Conservation (phyloP, 2,113 vertebrate species). For the Craseonycteris thonglongyai region DNA sequence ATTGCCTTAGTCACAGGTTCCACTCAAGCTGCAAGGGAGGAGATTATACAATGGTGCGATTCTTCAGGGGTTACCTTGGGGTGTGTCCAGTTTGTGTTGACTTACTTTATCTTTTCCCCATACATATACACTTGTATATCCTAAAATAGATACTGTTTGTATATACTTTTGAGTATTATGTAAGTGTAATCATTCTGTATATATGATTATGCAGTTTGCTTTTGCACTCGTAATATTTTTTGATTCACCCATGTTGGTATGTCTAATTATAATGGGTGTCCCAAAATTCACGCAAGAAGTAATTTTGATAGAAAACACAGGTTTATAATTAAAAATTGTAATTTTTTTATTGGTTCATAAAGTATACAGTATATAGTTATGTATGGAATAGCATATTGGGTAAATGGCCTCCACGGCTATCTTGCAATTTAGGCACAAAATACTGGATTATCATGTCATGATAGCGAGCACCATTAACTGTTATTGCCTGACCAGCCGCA, state of each 20-base stretch:
- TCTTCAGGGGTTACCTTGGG: not conserved
- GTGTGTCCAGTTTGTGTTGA: not conserved
- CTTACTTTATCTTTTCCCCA: not conserved
- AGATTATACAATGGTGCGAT: not conserved
- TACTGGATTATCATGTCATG: too few relatives aligned
- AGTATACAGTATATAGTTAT: too few relatives aligned
- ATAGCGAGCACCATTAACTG: too few relatives aligned
- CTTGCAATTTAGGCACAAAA: too few relatives aligned
- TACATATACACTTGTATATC: not conserved
- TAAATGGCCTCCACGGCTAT: too few relatives aligned
- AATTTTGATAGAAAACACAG: too few relatives aligned
- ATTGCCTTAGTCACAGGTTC: not conserved
- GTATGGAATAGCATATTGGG: too few relatives aligned
- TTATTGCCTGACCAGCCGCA: too few relatives aligned
- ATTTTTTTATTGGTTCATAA: too few relatives aligned
- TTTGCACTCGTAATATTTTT: not conserved
- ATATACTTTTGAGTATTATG: not conserved
- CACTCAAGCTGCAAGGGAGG: not conserved
- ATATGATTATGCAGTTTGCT: not conserved
- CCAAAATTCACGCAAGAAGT: too few relatives aligned
- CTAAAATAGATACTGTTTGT: not conserved
- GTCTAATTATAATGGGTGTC: too few relatives aligned
- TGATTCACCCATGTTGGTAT: not conserved
- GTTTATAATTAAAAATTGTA: too few relatives aligned
- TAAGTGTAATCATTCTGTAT: not conserved